Evolutionary conservation across 1,140 invertebrate species (phyloP).

Genomic region (Drosophila insularis): DNA sequence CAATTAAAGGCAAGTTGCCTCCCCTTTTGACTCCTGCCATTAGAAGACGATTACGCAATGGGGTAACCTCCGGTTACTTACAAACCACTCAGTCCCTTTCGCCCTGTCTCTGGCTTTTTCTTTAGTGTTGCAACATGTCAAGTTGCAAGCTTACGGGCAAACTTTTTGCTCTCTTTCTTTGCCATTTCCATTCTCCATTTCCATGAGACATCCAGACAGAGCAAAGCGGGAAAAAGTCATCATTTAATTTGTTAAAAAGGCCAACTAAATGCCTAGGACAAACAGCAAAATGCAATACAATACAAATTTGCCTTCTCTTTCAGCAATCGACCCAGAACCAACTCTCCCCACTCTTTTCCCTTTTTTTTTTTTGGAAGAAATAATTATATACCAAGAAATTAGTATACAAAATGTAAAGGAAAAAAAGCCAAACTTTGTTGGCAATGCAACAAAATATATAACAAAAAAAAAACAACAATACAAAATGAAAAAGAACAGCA

Average conservation of each 20-base stretch:
- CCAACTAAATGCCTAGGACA: constrained; percentile 60
- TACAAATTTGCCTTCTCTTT: constrained; percentile 25
- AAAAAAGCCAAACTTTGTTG: constrained; percentile 60
- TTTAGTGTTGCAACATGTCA: constrained; percentile 39
- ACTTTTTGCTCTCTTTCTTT: neutral
- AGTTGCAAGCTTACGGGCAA: constrained; percentile 2
- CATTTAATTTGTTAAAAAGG: constrained; percentile 80
- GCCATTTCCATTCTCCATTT: neutral
- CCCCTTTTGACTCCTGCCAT: neutral
- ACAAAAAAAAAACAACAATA: constrained; percentile 25
- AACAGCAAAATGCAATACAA: constrained; percentile 40
- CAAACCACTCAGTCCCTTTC: neutral
- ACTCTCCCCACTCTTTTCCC: neutral
- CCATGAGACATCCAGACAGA: constrained; percentile 14
- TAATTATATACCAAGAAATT: constrained; percentile 80
- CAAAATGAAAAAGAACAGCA: constrained; percentile 33
- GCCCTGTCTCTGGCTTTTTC: neutral
- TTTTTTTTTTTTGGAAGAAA: constrained; percentile 29
- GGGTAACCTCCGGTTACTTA: constrained; percentile 9
- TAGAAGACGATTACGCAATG: constrained; percentile 40
- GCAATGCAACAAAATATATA: constrained; percentile 46
- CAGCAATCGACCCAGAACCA: neutral
- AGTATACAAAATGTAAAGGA: constrained; percentile 48
- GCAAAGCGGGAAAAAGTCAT: constrained; percentile 50
- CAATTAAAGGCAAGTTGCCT: constrained; percentile 11